Evolutionary conservation across 2,797 vertebrate genomes (phyloP).

Genomic region (Pseudochirops cupreus): DNA sequence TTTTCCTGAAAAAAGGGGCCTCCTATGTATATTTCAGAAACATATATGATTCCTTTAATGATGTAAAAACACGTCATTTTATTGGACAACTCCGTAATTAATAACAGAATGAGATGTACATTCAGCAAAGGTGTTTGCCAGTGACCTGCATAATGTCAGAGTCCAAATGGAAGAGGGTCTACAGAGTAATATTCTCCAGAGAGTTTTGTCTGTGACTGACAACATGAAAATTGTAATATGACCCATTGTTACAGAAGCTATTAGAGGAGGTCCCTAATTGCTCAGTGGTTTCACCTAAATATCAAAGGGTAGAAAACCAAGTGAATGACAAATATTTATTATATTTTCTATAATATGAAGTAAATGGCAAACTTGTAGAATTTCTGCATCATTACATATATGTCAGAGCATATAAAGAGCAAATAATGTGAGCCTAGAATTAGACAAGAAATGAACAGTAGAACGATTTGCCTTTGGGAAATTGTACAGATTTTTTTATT

Average conservation of each 20-base stretch:
- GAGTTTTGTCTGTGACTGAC: background rate
- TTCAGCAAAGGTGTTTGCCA: background rate
- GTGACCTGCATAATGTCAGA: background rate
- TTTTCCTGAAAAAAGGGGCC: background rate
- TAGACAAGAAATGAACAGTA: background rate
- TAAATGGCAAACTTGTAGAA: background rate
- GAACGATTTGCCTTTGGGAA: background rate
- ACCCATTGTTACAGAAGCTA: background rate
- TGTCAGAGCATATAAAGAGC: background rate
- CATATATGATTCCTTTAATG: background rate
- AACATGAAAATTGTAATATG: background rate
- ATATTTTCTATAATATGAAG: background rate
- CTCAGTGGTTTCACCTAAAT: background rate
- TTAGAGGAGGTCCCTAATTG: background rate
- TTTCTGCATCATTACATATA: background rate
- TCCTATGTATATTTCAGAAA: conserved; percentile 11
- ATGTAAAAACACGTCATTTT: conserved; percentile 27
- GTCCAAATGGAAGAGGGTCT: background rate
- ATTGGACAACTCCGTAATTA: background rate
- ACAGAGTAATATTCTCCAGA: background rate
- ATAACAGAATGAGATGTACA: background rate
- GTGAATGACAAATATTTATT: background rate
- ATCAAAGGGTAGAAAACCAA: background rate
- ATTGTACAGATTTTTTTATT: background rate
- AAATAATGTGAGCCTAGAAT: background rate